Conservation (phyloP, 2,797 vertebrate species). For the Knipowitschia caucasica region DNA sequence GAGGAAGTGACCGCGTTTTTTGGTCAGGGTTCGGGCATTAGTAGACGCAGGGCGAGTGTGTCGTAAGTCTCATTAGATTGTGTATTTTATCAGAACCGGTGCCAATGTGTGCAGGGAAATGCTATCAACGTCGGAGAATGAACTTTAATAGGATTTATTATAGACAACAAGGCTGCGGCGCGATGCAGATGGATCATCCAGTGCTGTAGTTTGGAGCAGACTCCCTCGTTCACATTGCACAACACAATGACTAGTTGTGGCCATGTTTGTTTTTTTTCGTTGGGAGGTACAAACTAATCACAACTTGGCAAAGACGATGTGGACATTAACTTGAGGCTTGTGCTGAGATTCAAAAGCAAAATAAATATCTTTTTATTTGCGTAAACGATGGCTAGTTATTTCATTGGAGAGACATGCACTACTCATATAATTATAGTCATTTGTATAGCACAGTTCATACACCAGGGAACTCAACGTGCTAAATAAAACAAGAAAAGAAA, state of each 20-base stretch:
- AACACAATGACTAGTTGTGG: conserved; percentile 28
- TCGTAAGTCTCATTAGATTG: conserved; percentile 60
- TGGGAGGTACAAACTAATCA: conserved; percentile 38
- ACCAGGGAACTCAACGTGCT: too few species aligned
- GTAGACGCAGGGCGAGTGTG: conserved; percentile 29
- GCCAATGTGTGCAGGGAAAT: conserved; percentile 62
- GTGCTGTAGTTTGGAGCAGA: conserved; percentile 25
- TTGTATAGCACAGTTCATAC: too few species aligned
- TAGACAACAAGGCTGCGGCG: conserved; percentile 48
- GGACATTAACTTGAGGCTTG: conserved; percentile 1
- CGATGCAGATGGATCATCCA: conserved; percentile 47
- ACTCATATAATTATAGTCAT: too few species aligned
- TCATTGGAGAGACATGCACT: too few species aligned
- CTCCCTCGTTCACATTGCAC: conserved; percentile 25
- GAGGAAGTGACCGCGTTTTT: conserved; percentile 46
- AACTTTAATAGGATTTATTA: conserved; percentile 63
- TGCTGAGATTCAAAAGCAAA: conserved; percentile 16
- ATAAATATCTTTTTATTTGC: neutral
- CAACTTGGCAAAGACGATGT: conserved; percentile 21
- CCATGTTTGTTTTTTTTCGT: conserved; percentile 37
- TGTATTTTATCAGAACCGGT: conserved; percentile 64
- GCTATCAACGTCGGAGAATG: conserved; percentile 45
- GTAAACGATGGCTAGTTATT: too few species aligned
- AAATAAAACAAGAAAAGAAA: too few species aligned
- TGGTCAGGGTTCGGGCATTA: conserved; percentile 33